Evolutionary conservation across 1,140 invertebrate genomes (phyloP).

Genomic region (Phenacoccus solenopsis): DNA sequence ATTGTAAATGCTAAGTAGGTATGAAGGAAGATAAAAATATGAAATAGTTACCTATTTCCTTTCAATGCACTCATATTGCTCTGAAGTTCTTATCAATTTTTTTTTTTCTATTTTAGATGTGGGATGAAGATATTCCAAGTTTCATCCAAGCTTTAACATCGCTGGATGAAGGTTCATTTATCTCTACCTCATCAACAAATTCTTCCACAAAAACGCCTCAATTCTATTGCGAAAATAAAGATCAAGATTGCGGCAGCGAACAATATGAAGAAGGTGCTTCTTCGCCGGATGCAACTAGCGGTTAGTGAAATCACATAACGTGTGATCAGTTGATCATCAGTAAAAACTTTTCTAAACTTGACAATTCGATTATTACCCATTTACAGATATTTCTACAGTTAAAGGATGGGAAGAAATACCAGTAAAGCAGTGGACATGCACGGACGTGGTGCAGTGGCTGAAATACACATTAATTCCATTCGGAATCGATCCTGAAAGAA

Average conservation of each 20-base stretch:
- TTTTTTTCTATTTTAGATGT: slow-evolving; percentile 10
- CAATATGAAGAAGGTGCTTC: not conserved
- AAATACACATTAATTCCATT: slow-evolving; percentile 7
- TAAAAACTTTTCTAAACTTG: no score
- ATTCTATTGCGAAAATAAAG: slow-evolving; percentile 10
- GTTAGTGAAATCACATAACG: no score
- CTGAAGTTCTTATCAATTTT: no score
- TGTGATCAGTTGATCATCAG: no score
- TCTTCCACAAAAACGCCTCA: not conserved
- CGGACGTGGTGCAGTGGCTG: not conserved
- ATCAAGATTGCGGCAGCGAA: not conserved
- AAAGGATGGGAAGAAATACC: slow-evolving; percentile 9
- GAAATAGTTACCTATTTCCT: no score
- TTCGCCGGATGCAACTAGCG: not conserved
- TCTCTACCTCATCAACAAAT: not conserved
- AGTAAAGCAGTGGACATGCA: not conserved
- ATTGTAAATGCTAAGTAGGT: no score
- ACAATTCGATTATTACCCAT: no score
- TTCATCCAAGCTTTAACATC: slow-evolving; percentile 8
- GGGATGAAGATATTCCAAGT: slow-evolving; percentile 11
- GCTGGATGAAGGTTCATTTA: not conserved
- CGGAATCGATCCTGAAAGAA: slow-evolving; percentile 9
- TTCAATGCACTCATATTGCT: no score
- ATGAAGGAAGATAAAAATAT: no score
- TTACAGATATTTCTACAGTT: not conserved